Conservation (phyloP, 2,797 vertebrate species). For the Toxotes lorentzi region DNA sequence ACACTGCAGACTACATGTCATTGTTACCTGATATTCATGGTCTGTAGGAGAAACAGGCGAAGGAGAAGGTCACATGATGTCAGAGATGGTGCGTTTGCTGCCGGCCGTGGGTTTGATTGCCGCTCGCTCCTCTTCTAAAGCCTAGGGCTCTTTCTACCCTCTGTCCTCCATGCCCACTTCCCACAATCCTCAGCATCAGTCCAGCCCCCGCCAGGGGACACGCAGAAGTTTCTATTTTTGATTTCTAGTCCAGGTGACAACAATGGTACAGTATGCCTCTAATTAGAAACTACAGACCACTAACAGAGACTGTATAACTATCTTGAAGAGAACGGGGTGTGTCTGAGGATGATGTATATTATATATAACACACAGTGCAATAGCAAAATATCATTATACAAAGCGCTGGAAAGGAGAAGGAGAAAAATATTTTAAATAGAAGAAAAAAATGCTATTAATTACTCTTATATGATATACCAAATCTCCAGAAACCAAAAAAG, state of each 20-base stretch:
- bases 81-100: constrained; percentile 58
- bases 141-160: constrained; percentile 65
- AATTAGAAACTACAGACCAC: constrained; percentile 19
- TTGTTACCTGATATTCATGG: constrained; percentile 77
- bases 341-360: constrained; percentile 46
- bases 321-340: constrained; percentile 32
- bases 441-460: no score
- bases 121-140: constrained; percentile 39
- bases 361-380: constrained; percentile 4
- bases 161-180: constrained; percentile 60
- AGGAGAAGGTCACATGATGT: constrained; percentile 77
- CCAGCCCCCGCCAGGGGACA: constrained; percentile 57
- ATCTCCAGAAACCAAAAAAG: no score
- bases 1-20: constrained; percentile 62
- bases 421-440: constrained; percentile 1
- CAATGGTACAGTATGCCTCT: constrained; percentile 17
- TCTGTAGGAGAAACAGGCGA: constrained; percentile 67
- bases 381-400: constrained; percentile 22
- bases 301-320: constrained; percentile 21
- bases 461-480: no score
- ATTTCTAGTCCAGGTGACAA: constrained; percentile 60
- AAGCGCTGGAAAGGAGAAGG: constrained; percentile 16
- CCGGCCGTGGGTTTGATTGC: constrained; percentile 65
- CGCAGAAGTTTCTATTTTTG: constrained; percentile 68
- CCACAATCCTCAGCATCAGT: constrained; percentile 57